phyloP scores from a whole-genome alignment of 1,140 invertebrate species.

The Pseudoatta argentina region DNA sequence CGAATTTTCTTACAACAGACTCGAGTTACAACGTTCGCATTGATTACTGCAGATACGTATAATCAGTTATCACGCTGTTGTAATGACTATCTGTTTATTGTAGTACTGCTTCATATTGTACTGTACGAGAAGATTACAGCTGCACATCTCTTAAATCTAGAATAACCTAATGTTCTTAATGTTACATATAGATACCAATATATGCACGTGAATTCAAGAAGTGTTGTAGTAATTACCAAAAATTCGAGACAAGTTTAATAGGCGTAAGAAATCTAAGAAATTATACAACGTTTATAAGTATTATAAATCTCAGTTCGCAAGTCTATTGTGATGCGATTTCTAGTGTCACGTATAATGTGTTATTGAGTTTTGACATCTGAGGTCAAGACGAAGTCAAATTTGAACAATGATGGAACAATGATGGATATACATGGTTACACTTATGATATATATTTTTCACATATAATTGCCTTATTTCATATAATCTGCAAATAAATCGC shows the following conservation, averaged over 20 bases:
- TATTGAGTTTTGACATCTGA: constrained; percentile 45
- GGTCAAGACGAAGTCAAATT: constrained; percentile 63
- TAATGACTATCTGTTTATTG: constrained; percentile 47
- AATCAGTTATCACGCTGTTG: constrained; percentile 39
- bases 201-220: constrained; percentile 54
- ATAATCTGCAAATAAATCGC: constrained; percentile 49
- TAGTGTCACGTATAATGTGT: constrained; percentile 44
- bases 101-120: constrained; percentile 58
- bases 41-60: constrained; percentile 53
- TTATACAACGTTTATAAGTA: constrained; percentile 41
- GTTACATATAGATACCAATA: constrained; percentile 65
- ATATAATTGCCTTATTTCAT: constrained; percentile 46
- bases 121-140: constrained; percentile 64
- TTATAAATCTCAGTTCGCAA: constrained; percentile 44
- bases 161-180: constrained; percentile 59
- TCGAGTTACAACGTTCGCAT: constrained; percentile 34
- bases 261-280: constrained; percentile 45
- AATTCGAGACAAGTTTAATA: constrained; percentile 27
- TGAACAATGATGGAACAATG: constrained; percentile 50
- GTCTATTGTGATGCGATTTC: constrained; percentile 42
- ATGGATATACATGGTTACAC: constrained; percentile 55
- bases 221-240: constrained; percentile 28
- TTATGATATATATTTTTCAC: constrained; percentile 63
- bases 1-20: constrained; percentile 39
- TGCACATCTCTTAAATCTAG: constrained; percentile 65